Conservation (phyloP, 2,113 vertebrate genomes). For the Oostethus manadensis region DNA sequence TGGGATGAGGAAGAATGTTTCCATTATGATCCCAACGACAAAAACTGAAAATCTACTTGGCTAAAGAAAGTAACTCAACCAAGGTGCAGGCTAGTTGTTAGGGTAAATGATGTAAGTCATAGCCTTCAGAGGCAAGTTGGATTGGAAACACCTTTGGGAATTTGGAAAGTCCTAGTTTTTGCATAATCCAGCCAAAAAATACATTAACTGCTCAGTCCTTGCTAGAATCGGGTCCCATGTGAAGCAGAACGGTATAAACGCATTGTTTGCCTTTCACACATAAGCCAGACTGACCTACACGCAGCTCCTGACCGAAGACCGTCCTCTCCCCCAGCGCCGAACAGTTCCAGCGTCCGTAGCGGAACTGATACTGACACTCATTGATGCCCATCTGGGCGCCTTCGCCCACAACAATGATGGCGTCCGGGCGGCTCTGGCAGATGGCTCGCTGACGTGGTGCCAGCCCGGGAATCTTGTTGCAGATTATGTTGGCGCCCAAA, state of each 20-base stretch:
- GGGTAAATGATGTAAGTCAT: background rate
- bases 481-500: slow-evolving; percentile 90
- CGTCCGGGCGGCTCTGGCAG: slow-evolving; percentile 98
- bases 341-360: slow-evolving; percentile 97
- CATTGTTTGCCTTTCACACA: slow-evolving; percentile 1
- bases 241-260: slow-evolving; percentile 2
- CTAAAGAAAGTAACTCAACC: background rate
- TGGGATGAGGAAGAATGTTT: background rate
- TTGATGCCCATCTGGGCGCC: slow-evolving; percentile 99
- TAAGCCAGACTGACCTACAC: slow-evolving; percentile 92
- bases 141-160: no score
- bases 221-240: background rate
- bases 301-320: slow-evolving; percentile 97
- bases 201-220: no score
- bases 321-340: slow-evolving; percentile 95
- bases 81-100: background rate
- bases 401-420: slow-evolving; percentile 98
- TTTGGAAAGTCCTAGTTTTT: no score
- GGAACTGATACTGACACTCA: slow-evolving; percentile 98
- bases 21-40: background rate
- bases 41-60: background rate
- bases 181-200: background rate
- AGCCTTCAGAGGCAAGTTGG: no score
- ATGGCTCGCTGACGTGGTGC: slow-evolving; percentile 96
- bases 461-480: slow-evolving; percentile 99